phyloP scores from a whole-genome alignment of 2,888 invertebrate genomes.

The Hemicrepidius hirtus region DNA sequence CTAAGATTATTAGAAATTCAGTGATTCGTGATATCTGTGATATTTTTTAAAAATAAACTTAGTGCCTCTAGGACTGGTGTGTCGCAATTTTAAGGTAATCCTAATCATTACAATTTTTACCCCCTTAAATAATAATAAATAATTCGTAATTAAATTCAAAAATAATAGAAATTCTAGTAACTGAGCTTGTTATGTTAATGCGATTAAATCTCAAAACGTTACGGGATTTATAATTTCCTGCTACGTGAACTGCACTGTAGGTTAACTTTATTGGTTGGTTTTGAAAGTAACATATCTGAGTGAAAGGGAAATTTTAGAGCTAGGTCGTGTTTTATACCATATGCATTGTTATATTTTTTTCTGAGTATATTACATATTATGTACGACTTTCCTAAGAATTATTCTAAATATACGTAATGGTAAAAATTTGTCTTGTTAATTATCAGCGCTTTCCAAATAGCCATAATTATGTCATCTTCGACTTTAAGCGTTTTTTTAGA shows the following conservation, averaged over 20 bases:
- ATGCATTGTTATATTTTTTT: conserved; percentile 25
- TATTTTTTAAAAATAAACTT: conserved; percentile 39
- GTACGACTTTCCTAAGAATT: background rate
- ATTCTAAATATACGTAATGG: background rate
- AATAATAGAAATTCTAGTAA: conserved; percentile 7
- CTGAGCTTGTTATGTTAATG: background rate
- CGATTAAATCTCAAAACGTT: background rate
- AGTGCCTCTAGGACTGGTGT: conserved; percentile 14
- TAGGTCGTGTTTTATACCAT: conserved; percentile 18
- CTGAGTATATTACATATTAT: conserved; percentile 9
- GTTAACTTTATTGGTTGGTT: conserved; percentile 45
- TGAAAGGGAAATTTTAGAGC: conserved; percentile 56
- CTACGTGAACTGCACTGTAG: conserved; percentile 34
- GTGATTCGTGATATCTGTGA: conserved; percentile 50
- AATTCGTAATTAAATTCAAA: background rate
- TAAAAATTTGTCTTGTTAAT: background rate
- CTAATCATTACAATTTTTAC: background rate
- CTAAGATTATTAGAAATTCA: conserved; percentile 36
- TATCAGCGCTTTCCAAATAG: background rate
- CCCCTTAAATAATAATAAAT: background rate
- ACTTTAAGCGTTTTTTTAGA: background rate
- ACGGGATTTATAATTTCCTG: conserved; percentile 35
- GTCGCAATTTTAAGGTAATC: conserved; percentile 18
- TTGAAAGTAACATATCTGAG: conserved; percentile 56
- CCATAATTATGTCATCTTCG: background rate